Percentiles rank a stretch among this genome's conserved stretches.
Evolutionary conservation across 2,888 invertebrate genomes (phyloP).

Genomic region (Poecilobothrus nobilitatus): DNA sequence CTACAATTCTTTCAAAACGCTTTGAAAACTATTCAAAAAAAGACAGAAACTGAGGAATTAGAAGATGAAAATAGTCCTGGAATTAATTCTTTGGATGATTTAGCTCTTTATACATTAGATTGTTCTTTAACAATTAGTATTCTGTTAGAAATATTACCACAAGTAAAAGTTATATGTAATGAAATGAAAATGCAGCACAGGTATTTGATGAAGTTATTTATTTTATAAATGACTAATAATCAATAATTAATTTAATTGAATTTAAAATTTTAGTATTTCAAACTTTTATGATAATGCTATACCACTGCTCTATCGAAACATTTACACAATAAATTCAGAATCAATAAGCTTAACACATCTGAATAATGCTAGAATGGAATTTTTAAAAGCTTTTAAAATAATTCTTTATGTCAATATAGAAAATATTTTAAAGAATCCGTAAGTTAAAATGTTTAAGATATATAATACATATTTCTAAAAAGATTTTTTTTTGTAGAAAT

Average conservation of each 20-base stretch:
- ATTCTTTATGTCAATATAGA: slow-evolving; percentile 41
- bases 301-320: slow-evolving; percentile 58
- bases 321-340: slow-evolving; percentile 42
- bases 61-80: slow-evolving; percentile 28
- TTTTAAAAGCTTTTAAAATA: slow-evolving; percentile 43
- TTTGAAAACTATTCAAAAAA: slow-evolving; percentile 35
- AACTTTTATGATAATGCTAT: slow-evolving; percentile 68
- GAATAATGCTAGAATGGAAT: slow-evolving; percentile 42
- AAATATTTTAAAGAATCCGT: slow-evolving; percentile 38
- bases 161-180: slow-evolving; percentile 48
- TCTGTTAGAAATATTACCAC: slow-evolving; percentile 59
- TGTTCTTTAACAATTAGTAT: slow-evolving; percentile 58
- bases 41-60: slow-evolving; percentile 39
- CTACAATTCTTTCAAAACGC: slow-evolving; percentile 49
- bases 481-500: slow-evolving; percentile 22
- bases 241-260: not conserved
- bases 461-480: not conserved
- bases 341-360: slow-evolving; percentile 36
- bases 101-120: slow-evolving; percentile 61
- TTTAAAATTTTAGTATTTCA: slow-evolving; percentile 53
- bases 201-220: slow-evolving; percentile 30
- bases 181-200: slow-evolving; percentile 52
- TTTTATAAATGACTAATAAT: no score
- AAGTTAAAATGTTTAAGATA: slow-evolving; percentile 24
- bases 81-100: slow-evolving; percentile 51